These are phyloP conservation scores for Chelidonichthys spinosus DNA, from an alignment of 2,797 vertebrate genomes.

Conservation along the genomic window DNA sequence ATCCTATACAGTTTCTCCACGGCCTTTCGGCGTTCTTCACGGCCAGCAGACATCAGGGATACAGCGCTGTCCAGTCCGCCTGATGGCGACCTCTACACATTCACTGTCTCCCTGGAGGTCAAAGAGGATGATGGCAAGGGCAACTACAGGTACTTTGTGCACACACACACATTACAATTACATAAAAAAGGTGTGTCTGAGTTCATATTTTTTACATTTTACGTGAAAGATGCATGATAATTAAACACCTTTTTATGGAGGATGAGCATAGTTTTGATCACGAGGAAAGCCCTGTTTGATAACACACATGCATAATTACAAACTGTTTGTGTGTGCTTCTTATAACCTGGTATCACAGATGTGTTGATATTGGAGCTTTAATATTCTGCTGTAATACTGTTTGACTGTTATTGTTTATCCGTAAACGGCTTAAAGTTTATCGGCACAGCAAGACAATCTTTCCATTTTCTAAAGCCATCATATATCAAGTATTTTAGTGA, in stretches of 20 bases:
- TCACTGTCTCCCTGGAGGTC: slow-evolving; percentile 93
- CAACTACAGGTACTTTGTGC: slow-evolving; percentile 90
- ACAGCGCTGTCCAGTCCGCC: slow-evolving; percentile 83
- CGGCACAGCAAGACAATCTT: not conserved
- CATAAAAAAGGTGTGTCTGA: not conserved
- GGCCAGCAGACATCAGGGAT: slow-evolving; percentile 89
- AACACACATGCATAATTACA: not conserved
- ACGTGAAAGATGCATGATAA: not conserved
- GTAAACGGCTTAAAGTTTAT: slow-evolving; percentile 13
- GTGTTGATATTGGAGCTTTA: slow-evolving; percentile 6
- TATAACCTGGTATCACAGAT: slow-evolving; percentile 5
- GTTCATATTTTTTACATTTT: not conserved
- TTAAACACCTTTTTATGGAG: not conserved
- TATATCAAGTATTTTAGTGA: slow-evolving; percentile 17
- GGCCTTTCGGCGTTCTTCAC: slow-evolving; percentile 93
- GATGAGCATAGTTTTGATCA: not conserved
- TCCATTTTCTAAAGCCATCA: slow-evolving; percentile 25
- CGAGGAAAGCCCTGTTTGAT: not conserved
- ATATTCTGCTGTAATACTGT: not conserved
- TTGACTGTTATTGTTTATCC: slow-evolving; percentile 17
- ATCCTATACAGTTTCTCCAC: slow-evolving; percentile 97
- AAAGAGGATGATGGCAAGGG: slow-evolving; percentile 98
- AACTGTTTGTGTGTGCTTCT: not conserved
- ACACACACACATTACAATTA: not conserved
- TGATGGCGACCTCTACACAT: slow-evolving; percentile 92